phyloP scores from a whole-genome alignment of 2,888 invertebrate genomes.

The Empis livida region DNA sequence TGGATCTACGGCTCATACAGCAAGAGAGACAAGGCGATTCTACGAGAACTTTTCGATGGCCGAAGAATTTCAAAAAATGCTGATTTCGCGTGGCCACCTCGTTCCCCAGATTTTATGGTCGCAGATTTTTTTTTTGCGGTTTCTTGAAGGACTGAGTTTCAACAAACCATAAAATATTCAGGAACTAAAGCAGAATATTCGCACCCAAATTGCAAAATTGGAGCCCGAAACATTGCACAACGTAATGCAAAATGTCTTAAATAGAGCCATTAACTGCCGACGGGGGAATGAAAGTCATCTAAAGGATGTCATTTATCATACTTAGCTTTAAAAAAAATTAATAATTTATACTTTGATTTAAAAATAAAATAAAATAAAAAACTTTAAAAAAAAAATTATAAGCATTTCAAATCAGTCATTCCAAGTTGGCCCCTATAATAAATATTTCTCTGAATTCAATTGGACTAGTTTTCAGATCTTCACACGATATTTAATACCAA shows the following conservation, averaged over 20 bases:
- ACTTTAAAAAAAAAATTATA: neutral
- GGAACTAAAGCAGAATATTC: neutral
- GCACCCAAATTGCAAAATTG: neutral
- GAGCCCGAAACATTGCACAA: neutral
- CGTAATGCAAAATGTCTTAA: neutral
- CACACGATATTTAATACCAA: too few relatives aligned
- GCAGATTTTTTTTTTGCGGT: neutral
- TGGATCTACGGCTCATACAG: neutral
- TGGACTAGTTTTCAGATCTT: too few relatives aligned
- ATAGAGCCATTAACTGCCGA: neutral
- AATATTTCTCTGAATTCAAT: too few relatives aligned
- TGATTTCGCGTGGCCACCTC: slow-evolving; percentile 1
- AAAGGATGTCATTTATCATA: neutral
- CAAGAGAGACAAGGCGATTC: neutral
- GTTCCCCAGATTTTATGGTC: neutral
- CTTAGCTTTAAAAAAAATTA: neutral
- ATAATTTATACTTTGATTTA: neutral
- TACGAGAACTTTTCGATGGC: too few relatives aligned
- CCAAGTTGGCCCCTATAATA: too few relatives aligned
- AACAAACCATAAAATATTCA: neutral
- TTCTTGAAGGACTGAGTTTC: neutral
- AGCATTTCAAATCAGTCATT: too few relatives aligned
- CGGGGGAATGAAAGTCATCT: slow-evolving; percentile 1
- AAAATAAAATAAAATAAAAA: neutral
- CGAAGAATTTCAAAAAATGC: neutral